Evolutionary conservation across 35 echinoderm and acorn worm genomes (phyloP), one percentile per base, ranked within the genome.

Genomic region (Antedon bifida): DNA sequence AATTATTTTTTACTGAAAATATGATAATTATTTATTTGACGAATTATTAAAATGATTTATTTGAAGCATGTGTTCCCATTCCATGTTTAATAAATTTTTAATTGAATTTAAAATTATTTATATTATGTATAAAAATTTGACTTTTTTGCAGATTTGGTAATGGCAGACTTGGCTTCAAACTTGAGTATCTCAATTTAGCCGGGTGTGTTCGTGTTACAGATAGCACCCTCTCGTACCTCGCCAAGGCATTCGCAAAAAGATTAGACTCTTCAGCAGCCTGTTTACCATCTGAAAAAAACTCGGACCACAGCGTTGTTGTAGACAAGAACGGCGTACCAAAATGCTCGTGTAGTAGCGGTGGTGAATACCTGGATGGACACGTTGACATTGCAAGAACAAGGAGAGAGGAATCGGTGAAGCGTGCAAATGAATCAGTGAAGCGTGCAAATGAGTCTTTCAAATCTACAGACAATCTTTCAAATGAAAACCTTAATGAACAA

Each of bases 161-260:
- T 30, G 35, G 87, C 84, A 83, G 87, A 36, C 73, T 80, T 29
- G 90, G 89, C 31, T 76, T 74, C 32, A 74, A 87, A 32, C 75
- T 96, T 32, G 86, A 87, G 31, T 85, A 91, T 36, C 46, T 96
- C 35, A 87, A 96, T 45, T 75, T 96, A 23, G 83, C 93, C 35
- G 93, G 93, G 30, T 96, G 89, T 76, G 33, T 78, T 29, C 91
- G 85, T 17, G 91, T 96, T 45, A 84, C 89, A 0, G 87, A 96
- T 74, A 33, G 35, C 0, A 87, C 93, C 3, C 87, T 96, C 17
- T 39, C 79, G 19, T 86, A 84, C 46, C 56, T 96, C 13, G 75
- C 89, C 30, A 78, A 82, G 30, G 80, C 86, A 17, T 73, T 88
- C 51, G 46, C n/a, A 8, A 86, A 51, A 79, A 64, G 34, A 39